These are phyloP conservation scores for Dysmachus trigonus DNA, from an alignment of 2,888 invertebrate genomes.

Conservation along the genomic window DNA sequence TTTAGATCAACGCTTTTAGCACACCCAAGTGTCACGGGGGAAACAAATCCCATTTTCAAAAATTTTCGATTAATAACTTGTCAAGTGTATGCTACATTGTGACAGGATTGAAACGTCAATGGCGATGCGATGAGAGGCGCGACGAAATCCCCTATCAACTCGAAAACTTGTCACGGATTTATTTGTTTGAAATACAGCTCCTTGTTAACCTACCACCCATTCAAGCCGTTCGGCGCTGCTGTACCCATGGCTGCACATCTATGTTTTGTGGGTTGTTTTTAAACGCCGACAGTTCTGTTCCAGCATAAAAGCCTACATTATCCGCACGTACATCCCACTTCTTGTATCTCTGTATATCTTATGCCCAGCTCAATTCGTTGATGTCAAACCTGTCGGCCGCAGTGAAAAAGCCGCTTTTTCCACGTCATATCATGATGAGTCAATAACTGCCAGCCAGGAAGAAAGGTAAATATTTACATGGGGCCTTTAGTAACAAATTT, in stretches of 20 bases:
- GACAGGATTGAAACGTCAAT: not conserved
- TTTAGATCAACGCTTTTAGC: not conserved
- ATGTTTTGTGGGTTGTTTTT: not conserved
- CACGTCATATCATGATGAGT: not conserved
- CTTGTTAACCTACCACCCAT: not conserved
- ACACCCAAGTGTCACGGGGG: not conserved
- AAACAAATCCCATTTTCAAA: not conserved
- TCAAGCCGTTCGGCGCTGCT: not conserved
- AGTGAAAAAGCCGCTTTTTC: not conserved
- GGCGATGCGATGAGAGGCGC: not conserved
- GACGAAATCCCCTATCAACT: not conserved
- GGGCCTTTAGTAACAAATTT: not conserved
- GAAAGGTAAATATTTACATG: not conserved
- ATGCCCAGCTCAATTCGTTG: not conserved
- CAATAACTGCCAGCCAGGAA: not conserved
- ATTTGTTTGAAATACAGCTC: not conserved
- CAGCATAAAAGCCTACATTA: not conserved
- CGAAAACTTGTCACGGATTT: not conserved
- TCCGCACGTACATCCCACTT: not conserved
- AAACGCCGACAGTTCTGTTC: not conserved
- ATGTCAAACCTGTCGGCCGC: not conserved
- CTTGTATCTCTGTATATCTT: not conserved
- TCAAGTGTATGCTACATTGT: not conserved
- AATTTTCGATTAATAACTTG: not conserved
- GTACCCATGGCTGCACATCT: not conserved